Evolutionary conservation across 92 coral and sea anemone genomes (phyloP), one percentile per base, ranked within the genome.

Genomic region (Chrysogorgia sp.): DNA sequence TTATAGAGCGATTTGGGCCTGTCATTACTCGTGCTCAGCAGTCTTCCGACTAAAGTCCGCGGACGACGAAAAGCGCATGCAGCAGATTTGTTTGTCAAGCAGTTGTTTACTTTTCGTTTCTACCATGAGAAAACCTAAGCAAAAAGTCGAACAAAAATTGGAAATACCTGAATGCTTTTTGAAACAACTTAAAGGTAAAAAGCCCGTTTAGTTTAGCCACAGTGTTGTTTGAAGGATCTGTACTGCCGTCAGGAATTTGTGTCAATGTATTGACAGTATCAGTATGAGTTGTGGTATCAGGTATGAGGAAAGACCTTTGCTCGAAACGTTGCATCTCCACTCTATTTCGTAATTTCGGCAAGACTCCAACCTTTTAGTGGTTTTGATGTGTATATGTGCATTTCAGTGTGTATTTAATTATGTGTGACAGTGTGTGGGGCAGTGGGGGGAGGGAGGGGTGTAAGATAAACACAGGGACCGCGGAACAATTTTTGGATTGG

Each of bases 121-220:
- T n/a, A 60, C 30, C 37, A 85, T 86, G 90, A 86, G 75, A 69
- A 86, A 86, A 53, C 81, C 84, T 25, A 82, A 77, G 60, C 58
- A 86, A 55, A 76, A 75, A 8, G 67, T 82, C 25, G 75, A 61
- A 31, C 90, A 86, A 61, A 82, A 68, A 70, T 63, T 86, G 21
- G 58, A 59, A 15, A 71, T 86, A 21, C 30, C 61, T 1, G 80
- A 76, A 24, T 28, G 33, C 25, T 34, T 40, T 40, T 61, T 69
- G 58, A 53, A 40, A 2, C 69, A 78, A 71, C 67, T 84, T 10
- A 53, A 70, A 71, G 88, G 88, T 84, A 84, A 35, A 50, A 22
- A n/a, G 15, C n/a, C 17, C 15, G 7, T 47, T 6, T 47, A 47
- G 7, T 47, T 12, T 47, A 2, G 53, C n/a, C n/a, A 47, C 2